Evolutionary conservation across 1,140 invertebrate genomes (phyloP).

Genomic region (Gryon sp.): DNA sequence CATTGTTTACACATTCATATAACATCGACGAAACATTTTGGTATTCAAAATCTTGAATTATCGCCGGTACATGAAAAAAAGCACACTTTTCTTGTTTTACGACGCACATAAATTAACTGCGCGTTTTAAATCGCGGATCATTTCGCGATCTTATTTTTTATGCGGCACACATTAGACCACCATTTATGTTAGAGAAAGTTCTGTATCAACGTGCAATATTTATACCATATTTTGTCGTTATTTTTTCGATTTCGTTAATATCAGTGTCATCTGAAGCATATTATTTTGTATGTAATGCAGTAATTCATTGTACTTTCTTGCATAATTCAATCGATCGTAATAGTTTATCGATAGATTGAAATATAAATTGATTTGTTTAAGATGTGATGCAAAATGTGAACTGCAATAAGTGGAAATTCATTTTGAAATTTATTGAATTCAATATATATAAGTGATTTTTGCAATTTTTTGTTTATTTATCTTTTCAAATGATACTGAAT

Average conservation of each 20-base stretch:
- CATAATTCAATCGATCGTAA: no score
- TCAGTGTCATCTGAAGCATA: neutral
- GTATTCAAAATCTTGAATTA: slow-evolving; percentile 36
- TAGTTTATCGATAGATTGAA: no score
- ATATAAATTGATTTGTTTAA: no score
- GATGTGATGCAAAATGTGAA: no score
- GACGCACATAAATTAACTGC: slow-evolving; percentile 39
- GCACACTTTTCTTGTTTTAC: slow-evolving; percentile 42
- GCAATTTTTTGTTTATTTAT: no score
- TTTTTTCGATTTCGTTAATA: neutral
- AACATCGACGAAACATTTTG: slow-evolving; percentile 49
- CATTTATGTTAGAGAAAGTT: slow-evolving; percentile 33
- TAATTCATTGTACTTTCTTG: no score
- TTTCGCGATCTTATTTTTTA: slow-evolving; percentile 45
- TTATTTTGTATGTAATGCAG: no score
- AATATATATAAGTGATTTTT: no score
- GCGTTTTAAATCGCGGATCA: slow-evolving; percentile 27
- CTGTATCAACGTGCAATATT: slow-evolving; percentile 8
- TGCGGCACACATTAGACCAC: slow-evolving; percentile 24
- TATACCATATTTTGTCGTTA: slow-evolving; percentile 3
- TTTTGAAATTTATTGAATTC: no score
- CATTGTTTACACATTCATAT: slow-evolving; percentile 49
- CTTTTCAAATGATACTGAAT: no score
- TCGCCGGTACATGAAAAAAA: slow-evolving; percentile 24
- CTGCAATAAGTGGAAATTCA: no score